A percentile compares a stretch with the other conserved stretches of the same genome.
These are phyloP conservation scores for Nyctereutes procyonoides DNA, from an alignment of 2,113 vertebrate species.

Conservation along the genomic window DNA sequence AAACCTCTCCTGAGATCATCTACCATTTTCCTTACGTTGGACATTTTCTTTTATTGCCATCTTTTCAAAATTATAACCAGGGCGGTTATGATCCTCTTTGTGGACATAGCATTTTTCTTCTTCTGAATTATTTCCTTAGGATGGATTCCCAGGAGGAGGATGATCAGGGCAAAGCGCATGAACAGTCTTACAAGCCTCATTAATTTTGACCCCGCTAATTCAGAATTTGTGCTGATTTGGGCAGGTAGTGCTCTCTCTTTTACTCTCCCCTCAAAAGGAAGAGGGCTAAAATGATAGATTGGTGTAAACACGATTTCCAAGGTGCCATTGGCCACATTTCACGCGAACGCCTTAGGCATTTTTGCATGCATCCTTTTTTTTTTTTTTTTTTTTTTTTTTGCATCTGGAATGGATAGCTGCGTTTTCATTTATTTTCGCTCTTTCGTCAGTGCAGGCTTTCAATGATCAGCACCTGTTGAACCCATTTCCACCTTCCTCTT, in stretches of 20 bases:
- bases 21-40: constrained; percentile 28
- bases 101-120: constrained; percentile 32
- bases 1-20: neutral
- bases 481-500: constrained; percentile 55
- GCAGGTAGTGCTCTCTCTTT: constrained; percentile 46
- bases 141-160: constrained; percentile 62
- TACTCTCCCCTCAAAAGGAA: constrained; percentile 29
- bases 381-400: constrained; percentile 31
- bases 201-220: constrained; percentile 73
- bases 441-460: constrained; percentile 33
- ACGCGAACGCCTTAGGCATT: constrained; percentile 5
- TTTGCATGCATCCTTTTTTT: neutral
- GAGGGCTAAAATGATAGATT: constrained; percentile 49
- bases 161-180: constrained; percentile 71
- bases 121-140: constrained; percentile 67
- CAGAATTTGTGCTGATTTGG: constrained; percentile 64
- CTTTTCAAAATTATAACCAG: constrained; percentile 23
- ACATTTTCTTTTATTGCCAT: constrained; percentile 31
- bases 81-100: neutral
- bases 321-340: neutral
- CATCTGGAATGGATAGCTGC: neutral
- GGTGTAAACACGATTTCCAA: constrained; percentile 20
- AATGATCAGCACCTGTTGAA: constrained; percentile 53
- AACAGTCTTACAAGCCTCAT: constrained; percentile 62
- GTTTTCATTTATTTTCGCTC: constrained; percentile 51